Base-by-base conservation (phyloP, 64 coral and sea anemone genomes). In the Pachyseris speciosa region DNA sequence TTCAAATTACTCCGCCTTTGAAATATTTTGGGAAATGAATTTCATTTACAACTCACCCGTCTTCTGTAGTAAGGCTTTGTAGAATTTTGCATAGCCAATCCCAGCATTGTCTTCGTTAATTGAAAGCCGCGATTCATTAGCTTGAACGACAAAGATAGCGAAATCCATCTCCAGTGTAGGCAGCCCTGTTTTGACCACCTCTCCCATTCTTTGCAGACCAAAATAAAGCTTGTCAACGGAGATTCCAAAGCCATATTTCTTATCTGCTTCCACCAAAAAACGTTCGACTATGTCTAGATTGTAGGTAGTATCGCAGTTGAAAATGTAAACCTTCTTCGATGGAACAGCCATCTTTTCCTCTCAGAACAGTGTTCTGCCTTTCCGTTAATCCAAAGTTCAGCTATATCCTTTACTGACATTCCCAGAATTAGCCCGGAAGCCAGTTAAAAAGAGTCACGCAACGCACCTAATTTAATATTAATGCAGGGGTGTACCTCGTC, bases 121-220 rank as follows among this genome's bases (percentile, higher is more conserved):
- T 27, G 89, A 96, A 1, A 96, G 75, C 5, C 84, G 50, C 6
- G 89, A 96, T 49, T 96, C 94, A 26, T 92, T 51, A 12, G 89
- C 89, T 75, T 96, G 94, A 25, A 96, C 64, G 32, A 92, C 89
- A 92, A 96, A 92, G 40, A 96, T 83, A 19, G 94, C 94, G 28
- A 80, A 88, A 67, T 92, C 89, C 34, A 80, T 80, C 0, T 24
- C 1, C 53, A 80, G 30, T 11, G 2, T 38, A 37, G 52, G 20
- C 19, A 79, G 20, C 12, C 44, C 65, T 16, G 39, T 52, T 7
- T 91, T 67, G n/a, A 16, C 64, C 28, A 67, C 1, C 69, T 88
- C 43, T 6, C 64, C 15, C 89, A 96, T 96, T 41, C 47, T 34
- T 47, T 69, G 74, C 13, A 96, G 59, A 6, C 74, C 84, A 69